phyloP scores from a whole-genome alignment of 2,888 invertebrate species.

The Rhimphoctona megacephalus region DNA sequence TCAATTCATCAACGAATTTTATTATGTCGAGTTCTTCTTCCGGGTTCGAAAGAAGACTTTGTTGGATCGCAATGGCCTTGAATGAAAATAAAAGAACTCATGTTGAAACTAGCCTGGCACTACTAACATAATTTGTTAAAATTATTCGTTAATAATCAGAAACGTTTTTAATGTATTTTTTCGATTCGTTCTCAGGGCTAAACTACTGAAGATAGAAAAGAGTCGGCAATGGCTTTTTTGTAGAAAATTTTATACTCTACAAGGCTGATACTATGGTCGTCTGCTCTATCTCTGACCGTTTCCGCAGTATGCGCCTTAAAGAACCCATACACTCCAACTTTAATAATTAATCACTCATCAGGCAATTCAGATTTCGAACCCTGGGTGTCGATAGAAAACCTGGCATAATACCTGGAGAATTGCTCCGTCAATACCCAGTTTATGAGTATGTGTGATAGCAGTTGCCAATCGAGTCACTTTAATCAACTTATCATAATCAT shows the following conservation, averaged over 20 bases:
- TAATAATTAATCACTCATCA: background rate
- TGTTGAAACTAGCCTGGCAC: background rate
- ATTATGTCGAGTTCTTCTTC: constrained; percentile 84
- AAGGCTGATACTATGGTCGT: background rate
- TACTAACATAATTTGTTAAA: background rate
- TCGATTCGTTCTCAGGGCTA: background rate
- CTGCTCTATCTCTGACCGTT: background rate
- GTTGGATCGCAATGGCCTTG: constrained; percentile 87
- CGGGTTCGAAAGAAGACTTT: constrained; percentile 85
- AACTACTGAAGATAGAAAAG: background rate
- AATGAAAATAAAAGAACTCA: constrained; percentile 50
- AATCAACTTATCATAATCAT: constrained; percentile 85
- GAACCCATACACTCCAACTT: background rate
- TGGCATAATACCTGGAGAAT: constrained; percentile 84
- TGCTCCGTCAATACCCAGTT: constrained; percentile 87
- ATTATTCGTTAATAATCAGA: background rate
- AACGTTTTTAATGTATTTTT: background rate
- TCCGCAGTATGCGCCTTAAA: background rate
- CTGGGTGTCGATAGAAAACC: background rate
- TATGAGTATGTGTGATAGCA: constrained; percentile 88
- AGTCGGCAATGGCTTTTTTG: background rate
- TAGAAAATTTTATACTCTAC: background rate
- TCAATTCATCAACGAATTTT: constrained; percentile 86
- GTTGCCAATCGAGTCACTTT: constrained; percentile 86
- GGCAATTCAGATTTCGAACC: background rate